Conservation (phyloP, 1,140 invertebrate species). For the Caerostris darwini region DNA sequence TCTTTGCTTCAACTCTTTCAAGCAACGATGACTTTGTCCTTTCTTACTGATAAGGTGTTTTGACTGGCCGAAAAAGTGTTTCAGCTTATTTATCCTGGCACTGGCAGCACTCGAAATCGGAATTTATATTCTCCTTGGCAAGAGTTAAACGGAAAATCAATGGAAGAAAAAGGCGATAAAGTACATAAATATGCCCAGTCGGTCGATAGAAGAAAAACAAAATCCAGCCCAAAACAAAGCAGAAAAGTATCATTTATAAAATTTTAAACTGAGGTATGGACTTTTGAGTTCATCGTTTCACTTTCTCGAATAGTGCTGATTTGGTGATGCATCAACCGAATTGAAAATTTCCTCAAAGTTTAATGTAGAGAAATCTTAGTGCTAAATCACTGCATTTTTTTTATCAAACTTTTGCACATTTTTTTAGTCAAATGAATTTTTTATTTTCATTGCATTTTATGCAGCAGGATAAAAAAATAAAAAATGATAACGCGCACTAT, state of each 20-base stretch:
- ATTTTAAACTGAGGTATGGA: conserved; percentile 14
- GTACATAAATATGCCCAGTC: conserved; percentile 35
- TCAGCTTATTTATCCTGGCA: background rate
- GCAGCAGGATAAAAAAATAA: background rate
- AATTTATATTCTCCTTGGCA: conserved; percentile 52
- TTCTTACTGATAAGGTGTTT: conserved; percentile 35
- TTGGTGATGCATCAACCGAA: conserved; percentile 23
- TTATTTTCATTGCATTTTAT: background rate
- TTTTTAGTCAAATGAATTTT: background rate
- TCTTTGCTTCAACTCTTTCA: background rate
- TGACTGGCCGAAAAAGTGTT: background rate
- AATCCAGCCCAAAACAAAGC: background rate
- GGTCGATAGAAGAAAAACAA: conserved; percentile 1
- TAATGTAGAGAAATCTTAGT: background rate
- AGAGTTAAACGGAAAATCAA: conserved; percentile 45
- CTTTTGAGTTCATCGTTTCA: conserved; percentile 11
- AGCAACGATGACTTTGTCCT: background rate
- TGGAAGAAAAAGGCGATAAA: conserved; percentile 2
- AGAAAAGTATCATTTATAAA: background rate
- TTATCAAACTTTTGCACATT: background rate
- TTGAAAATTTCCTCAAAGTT: conserved; percentile 23
- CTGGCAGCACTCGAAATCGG: background rate
- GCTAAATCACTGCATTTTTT: background rate
- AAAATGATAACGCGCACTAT: background rate
- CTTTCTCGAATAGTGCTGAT: conserved; percentile 8